phyloP scores from a whole-genome alignment of 2,113 vertebrate genomes.

The Meleagris gallopavo region DNA sequence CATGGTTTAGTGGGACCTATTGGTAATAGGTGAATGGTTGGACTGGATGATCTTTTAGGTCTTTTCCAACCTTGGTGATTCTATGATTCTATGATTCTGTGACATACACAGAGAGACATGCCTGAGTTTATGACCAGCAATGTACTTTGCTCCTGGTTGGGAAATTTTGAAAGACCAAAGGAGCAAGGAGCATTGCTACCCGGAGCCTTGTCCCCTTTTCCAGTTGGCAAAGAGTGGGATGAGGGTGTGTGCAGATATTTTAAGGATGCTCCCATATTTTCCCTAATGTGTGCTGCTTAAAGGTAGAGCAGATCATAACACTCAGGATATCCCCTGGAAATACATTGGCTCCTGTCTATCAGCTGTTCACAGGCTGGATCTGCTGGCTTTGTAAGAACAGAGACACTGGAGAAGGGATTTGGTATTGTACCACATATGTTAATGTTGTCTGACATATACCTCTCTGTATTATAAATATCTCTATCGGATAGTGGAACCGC shows the following conservation, averaged over 20 bases:
- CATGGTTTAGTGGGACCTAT: too few relatives aligned
- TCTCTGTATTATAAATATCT: not conserved
- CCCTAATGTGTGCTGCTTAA: not conserved
- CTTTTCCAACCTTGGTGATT: too few relatives aligned
- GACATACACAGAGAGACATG: not conserved
- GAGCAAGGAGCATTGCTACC: not conserved
- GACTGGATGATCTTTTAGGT: too few relatives aligned
- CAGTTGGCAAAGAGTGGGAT: not conserved
- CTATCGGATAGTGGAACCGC: not conserved
- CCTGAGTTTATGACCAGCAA: accelerated
- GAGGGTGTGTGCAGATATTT: not conserved
- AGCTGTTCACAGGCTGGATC: not conserved
- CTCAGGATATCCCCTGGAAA: not conserved
- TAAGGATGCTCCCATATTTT: not conserved
- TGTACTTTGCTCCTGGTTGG: not conserved
- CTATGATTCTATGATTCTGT: too few relatives aligned
- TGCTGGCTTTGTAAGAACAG: not conserved
- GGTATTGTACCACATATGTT: not conserved
- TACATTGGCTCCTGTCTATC: not conserved
- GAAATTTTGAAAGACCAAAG: not conserved
- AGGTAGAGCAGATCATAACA: not conserved
- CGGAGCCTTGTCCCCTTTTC: accelerated
- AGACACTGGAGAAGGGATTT: not conserved
- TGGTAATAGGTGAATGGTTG: too few relatives aligned
- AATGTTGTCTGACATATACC: not conserved